Evolutionary conservation across 2,888 invertebrate species (phyloP).

Genomic region (Stenchaetothrips biformis): DNA sequence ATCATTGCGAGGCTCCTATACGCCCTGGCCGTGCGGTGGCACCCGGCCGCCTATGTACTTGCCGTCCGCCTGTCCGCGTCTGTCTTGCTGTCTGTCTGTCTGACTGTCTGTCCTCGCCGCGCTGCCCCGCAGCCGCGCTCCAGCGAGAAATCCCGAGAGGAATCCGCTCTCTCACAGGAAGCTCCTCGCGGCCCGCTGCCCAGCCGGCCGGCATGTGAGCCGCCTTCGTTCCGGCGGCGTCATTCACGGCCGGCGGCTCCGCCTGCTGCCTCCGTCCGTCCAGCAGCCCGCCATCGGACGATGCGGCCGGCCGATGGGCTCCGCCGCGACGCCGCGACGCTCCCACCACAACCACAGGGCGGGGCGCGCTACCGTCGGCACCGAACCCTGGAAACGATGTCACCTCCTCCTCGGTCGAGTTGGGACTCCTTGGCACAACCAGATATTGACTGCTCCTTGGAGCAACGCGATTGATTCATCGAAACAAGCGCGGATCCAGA

Average conservation of each 20-base stretch:
- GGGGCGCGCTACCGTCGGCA: not conserved
- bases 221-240: not conserved
- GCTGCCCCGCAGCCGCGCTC: too few relatives aligned
- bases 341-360: not conserved
- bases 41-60: not conserved
- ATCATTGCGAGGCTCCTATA: too few relatives aligned
- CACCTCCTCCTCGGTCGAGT: too few relatives aligned
- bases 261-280: not conserved
- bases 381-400: too few relatives aligned
- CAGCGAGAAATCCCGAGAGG: constrained; percentile 4
- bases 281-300: not conserved
- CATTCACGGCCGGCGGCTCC: not conserved
- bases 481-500: too few relatives aligned
- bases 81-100: too few relatives aligned
- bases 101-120: too few relatives aligned
- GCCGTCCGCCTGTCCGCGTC: not conserved
- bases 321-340: not conserved
- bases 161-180: constrained; percentile 9
- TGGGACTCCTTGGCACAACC: too few relatives aligned
- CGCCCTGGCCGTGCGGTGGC: too few relatives aligned
- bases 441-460: too few relatives aligned
- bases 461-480: too few relatives aligned
- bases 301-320: not conserved
- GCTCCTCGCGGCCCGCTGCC: not conserved
- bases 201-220: not conserved